These are phyloP conservation scores for Nymphicus hollandicus DNA, from an alignment of 2,113 vertebrate species.

Conservation along the genomic window DNA sequence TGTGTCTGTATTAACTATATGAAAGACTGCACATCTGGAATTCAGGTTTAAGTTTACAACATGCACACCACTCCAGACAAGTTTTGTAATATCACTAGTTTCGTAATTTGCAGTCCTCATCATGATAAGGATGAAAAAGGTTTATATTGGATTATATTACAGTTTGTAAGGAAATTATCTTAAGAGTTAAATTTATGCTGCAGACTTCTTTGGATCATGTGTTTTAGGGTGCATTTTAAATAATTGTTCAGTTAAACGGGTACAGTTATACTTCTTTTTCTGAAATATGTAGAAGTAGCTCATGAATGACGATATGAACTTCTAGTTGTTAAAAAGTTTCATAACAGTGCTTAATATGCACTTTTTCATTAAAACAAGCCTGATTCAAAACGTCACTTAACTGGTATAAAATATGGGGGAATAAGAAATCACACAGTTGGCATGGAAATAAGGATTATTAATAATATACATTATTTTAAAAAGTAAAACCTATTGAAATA, in stretches of 20 bases:
- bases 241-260: background rate
- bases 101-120: background rate
- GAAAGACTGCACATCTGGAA: background rate
- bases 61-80: background rate
- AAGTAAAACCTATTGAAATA: conserved; percentile 1
- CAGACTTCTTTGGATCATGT: background rate
- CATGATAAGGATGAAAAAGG: background rate
- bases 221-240: background rate
- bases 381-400: conserved; percentile 3
- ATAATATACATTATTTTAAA: background rate
- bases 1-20: background rate
- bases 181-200: background rate
- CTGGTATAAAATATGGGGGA: background rate
- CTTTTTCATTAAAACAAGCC: background rate
- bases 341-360: background rate
- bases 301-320: background rate
- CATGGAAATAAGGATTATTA: background rate
- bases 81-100: background rate
- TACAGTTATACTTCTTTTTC: background rate
- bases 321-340: background rate
- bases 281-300: background rate
- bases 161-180: background rate
- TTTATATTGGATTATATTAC: background rate
- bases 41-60: background rate
- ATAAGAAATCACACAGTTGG: background rate